A percentile compares a stretch with the other conserved stretches of the same genome.
phyloP scores from a whole-genome alignment of 2,888 invertebrate species.

The Augiades crinisus region DNA sequence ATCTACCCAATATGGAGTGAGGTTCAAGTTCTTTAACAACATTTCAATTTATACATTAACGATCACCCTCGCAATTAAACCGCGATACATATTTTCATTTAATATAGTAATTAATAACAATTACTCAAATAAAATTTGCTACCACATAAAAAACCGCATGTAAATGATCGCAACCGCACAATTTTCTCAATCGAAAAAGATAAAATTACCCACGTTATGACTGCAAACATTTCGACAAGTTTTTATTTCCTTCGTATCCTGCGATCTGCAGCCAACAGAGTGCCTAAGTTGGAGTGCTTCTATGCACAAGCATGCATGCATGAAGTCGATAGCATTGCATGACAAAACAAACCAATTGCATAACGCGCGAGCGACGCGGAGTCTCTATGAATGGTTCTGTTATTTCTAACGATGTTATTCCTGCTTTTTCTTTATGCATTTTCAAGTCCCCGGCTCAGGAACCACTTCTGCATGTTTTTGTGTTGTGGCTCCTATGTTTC shows the following conservation, averaged over 20 bases:
- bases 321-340: conserved; percentile 4
- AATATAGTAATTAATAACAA: too few relatives aligned
- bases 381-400: conserved; percentile 8
- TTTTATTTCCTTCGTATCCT: neutral
- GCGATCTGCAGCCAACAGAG: neutral
- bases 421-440: conserved; percentile 23
- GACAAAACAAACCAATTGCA: conserved; percentile 21
- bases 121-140: too few relatives aligned
- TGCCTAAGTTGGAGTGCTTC: neutral
- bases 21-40: too few relatives aligned
- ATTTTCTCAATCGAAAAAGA: too few relatives aligned
- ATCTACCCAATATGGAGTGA: too few relatives aligned
- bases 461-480: neutral
- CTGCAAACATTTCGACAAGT: neutral
- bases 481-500: neutral
- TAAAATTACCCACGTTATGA: too few relatives aligned
- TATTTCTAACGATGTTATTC: conserved; percentile 20
- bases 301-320: conserved; percentile 14
- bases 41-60: too few relatives aligned
- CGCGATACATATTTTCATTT: too few relatives aligned
- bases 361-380: conserved; percentile 7
- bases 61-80: too few relatives aligned
- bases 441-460: conserved; percentile 3
- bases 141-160: too few relatives aligned
- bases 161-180: neutral